Percentiles rank a stretch among this genome's conserved stretches.
phyloP scores from a whole-genome alignment of 1,140 invertebrate species.

The Planococcus citri region DNA sequence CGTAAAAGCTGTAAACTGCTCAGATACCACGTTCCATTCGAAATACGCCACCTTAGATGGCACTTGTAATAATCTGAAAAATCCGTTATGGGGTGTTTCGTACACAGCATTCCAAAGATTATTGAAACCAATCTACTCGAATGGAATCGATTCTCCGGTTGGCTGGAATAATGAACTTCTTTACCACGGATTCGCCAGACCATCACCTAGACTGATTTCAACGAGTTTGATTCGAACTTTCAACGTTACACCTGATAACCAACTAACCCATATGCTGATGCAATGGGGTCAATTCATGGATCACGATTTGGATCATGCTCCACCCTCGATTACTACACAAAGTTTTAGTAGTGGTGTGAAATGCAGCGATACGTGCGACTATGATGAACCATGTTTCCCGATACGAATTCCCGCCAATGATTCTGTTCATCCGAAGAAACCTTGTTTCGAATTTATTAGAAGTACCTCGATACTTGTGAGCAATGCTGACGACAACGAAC shows the following conservation, averaged over 20 bases:
- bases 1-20: slow-evolving; percentile 55
- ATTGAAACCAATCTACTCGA: slow-evolving; percentile 84
- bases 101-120: slow-evolving; percentile 74
- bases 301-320: too few species aligned
- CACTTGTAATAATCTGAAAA: slow-evolving; percentile 85
- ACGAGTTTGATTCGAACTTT: too few species aligned
- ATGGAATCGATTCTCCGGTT: slow-evolving; percentile 86
- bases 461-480: slow-evolving; percentile 95
- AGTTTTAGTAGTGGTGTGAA: slow-evolving; percentile 67
- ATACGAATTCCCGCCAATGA: slow-evolving; percentile 81
- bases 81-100: slow-evolving; percentile 86
- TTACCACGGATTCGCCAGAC: too few species aligned
- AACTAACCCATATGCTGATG: slow-evolving; percentile 20
- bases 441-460: slow-evolving; percentile 84
- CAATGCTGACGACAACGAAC: slow-evolving; percentile 86
- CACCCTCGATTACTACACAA: too few species aligned
- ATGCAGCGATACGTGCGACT: slow-evolving; percentile 91
- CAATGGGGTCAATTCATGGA: slow-evolving; percentile 22
- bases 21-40: slow-evolving; percentile 77
- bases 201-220: too few species aligned
- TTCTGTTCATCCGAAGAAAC: slow-evolving; percentile 59
- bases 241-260: too few species aligned
- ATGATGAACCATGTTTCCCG: slow-evolving; percentile 91
- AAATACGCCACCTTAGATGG: slow-evolving; percentile 86
- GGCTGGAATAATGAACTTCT: too few species aligned